Percentiles rank a stretch among this genome's conserved stretches.
Evolutionary conservation across 37 sponge, comb jelly and placozoan species (phyloP).

Genomic region (Diacarnus erythraeanus): DNA sequence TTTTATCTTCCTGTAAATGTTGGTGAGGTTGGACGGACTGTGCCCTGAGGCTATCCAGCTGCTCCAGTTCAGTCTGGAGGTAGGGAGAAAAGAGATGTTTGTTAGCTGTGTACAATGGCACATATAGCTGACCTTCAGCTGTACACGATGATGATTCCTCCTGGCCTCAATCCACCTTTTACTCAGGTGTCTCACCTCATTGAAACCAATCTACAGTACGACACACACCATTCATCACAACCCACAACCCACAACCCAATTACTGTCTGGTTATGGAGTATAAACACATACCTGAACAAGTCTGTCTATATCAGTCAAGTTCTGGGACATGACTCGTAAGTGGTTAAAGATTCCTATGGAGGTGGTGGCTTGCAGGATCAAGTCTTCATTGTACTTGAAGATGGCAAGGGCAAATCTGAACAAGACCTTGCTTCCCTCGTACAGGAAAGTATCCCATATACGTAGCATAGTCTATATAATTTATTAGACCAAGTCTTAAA

Average conservation of each 20-base stretch:
- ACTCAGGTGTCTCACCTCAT: conserved; percentile 11
- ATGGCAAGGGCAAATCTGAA: conserved; percentile 95
- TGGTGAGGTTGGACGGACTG: background rate
- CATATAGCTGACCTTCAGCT: background rate
- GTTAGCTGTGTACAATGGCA: too few relatives aligned
- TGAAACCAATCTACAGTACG: conserved; percentile 1
- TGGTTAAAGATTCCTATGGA: conserved; percentile 81
- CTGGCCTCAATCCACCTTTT: conserved; percentile 12
- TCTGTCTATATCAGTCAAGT: conserved; percentile 53
- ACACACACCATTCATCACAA: background rate
- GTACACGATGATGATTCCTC: background rate
- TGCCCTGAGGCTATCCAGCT: background rate
- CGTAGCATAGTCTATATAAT: conserved; percentile 66
- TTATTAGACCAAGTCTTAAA: background rate
- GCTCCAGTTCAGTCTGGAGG: background rate
- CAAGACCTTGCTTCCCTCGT: conserved; percentile 93
- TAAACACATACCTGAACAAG: conserved; percentile 56
- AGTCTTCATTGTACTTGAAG: conserved; percentile 90
- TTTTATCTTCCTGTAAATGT: background rate
- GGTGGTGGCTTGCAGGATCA: conserved; percentile 46
- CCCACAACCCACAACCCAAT: background rate
- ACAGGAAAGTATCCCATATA: conserved; percentile 96
- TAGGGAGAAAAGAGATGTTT: background rate
- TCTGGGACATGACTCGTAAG: conserved; percentile 65
- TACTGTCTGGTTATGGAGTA: background rate